Evolutionary conservation across 2,113 vertebrate genomes (phyloP).

Genomic region (Chascanopsetta lugubris): DNA sequence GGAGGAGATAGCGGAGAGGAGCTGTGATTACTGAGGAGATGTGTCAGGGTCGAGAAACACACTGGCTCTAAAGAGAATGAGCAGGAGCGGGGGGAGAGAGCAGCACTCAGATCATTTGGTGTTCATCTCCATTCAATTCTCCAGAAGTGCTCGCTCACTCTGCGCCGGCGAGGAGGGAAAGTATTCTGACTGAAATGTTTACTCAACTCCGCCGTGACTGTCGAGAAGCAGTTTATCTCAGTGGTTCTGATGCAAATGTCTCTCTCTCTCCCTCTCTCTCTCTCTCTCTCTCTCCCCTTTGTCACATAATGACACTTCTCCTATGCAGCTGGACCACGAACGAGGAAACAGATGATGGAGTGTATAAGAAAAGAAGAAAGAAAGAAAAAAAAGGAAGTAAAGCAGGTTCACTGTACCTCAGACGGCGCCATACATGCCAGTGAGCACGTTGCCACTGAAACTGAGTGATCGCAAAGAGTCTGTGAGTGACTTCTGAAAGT

Average conservation of each 20-base stretch:
- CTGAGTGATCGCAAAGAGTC: neutral
- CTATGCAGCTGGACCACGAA: constrained; percentile 24
- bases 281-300: too few relatives aligned
- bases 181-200: constrained; percentile 59
- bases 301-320: too few relatives aligned
- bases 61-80: constrained; percentile 2
- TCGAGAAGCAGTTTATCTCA: constrained; percentile 48
- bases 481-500: constrained; percentile 22
- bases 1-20: neutral
- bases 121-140: constrained; percentile 50
- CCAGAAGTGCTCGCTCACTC: constrained; percentile 39
- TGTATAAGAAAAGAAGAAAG: too few relatives aligned
- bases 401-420: constrained; percentile 44
- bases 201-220: constrained; percentile 40
- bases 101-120: constrained; percentile 34
- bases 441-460: constrained; percentile 16
- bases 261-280: too few relatives aligned
- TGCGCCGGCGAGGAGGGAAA: constrained; percentile 47
- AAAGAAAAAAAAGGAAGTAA: constrained; percentile 11
- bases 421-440: constrained; percentile 25
- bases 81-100: neutral
- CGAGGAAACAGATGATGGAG: constrained; percentile 17
- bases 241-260: constrained; percentile 38
- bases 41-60: constrained; percentile 14
- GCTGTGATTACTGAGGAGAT: constrained; percentile 9